These are phyloP conservation scores for Rugalucina vietnamica DNA, from an alignment of 2,888 invertebrate species.

Conservation along the genomic window DNA sequence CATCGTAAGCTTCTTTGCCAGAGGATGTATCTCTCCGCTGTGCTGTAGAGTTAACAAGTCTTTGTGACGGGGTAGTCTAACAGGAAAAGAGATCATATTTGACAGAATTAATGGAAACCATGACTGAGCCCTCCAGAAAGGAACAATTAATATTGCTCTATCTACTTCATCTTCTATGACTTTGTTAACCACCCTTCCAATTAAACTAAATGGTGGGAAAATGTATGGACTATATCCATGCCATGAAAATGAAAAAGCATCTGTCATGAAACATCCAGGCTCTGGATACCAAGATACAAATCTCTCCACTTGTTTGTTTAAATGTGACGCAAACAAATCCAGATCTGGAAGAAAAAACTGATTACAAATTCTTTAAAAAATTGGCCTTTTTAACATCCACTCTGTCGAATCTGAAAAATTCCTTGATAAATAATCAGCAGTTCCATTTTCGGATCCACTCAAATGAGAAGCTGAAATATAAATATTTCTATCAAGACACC, in stretches of 20 bases:
- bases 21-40: slow-evolving; percentile 36
- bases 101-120: slow-evolving; percentile 50
- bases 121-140: slow-evolving; percentile 45
- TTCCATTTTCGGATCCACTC: slow-evolving; percentile 22
- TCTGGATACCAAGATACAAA: slow-evolving; percentile 47
- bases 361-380: slow-evolving; percentile 12
- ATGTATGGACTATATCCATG: slow-evolving; percentile 42
- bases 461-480: slow-evolving; percentile 32
- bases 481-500: slow-evolving; percentile 28
- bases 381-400: slow-evolving; percentile 37
- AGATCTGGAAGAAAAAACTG: slow-evolving; percentile 28
- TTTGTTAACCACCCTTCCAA: slow-evolving; percentile 29
- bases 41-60: slow-evolving; percentile 38
- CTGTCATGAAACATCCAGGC: slow-evolving; percentile 24
- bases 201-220: slow-evolving; percentile 46
- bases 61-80: slow-evolving; percentile 46
- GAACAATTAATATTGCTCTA: slow-evolving; percentile 33
- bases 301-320: slow-evolving; percentile 29
- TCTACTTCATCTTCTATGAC: slow-evolving; percentile 29
- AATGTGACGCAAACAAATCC: slow-evolving; percentile 46
- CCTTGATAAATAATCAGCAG: slow-evolving; percentile 30
- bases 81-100: slow-evolving; percentile 31
- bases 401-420: slow-evolving; percentile 37
- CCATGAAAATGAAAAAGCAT: slow-evolving; percentile 52
- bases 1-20: slow-evolving; percentile 18